Evolutionary conservation across 2,888 invertebrate genomes (phyloP), one percentile per base, ranked within the genome.

Genomic region (Pedicia rivosa): DNA sequence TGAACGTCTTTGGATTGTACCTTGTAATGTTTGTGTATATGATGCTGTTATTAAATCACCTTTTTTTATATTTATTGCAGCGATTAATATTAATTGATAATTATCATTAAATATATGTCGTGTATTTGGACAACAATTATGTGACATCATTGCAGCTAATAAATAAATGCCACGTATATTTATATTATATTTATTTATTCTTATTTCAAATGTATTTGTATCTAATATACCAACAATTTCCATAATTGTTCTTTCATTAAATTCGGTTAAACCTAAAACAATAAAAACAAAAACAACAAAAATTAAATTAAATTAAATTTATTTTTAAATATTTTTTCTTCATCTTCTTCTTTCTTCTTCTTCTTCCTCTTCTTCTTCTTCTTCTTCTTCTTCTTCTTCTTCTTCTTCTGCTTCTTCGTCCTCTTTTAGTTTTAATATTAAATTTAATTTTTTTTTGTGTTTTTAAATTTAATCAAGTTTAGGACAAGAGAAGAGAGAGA

Each of bases 121-220:
- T 1, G 79, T 76, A 50, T 82, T 82, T 16, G 80, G 72, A 42
- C 63, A 66, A 51, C 82, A 82, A 47, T 74, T 72, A 51, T 82
- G 82, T 36, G 76, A 68, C 56, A 80, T 67, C 66, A 81, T 70
- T 5, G 77, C 68, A 1, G 74, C 72, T 37, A 66, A 67, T 2
- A 74, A 65, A 52, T 74, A 82, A 39, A 82, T 54, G 34, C 70
- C 75, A 40, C 78, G 62, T 16, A 72, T 59, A 46, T 68, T 70
- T 22, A 63, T 62, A 4, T 59, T 45, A 31, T 63, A 47, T 14
- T 44, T 48, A 1, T 39, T 24, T 38, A 68, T 66, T 16, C 74
- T 63, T 2, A 80, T 66, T 47, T 80, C 79, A 50, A 77, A 78
- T 1, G 75, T 57, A 48, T 81, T 80, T 2, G 77, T 77, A 48